phyloP scores from a whole-genome alignment of 2,113 vertebrate species.

The Gambusia holbrooki region DNA sequence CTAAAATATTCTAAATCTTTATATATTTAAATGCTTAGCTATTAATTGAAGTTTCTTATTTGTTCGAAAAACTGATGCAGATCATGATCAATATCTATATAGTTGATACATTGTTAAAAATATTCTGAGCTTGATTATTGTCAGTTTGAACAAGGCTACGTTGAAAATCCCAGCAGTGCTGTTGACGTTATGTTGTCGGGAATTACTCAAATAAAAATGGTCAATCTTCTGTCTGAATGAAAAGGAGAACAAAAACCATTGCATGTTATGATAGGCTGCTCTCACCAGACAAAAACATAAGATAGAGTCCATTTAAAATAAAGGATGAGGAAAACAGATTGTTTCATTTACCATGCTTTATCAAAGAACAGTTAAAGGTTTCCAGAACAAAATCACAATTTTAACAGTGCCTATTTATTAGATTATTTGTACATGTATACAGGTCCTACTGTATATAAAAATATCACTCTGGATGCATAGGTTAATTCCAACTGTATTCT shows the following conservation, averaged over 20 bases:
- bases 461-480: slow-evolving; percentile 92
- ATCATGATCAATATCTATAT: too few relatives aligned
- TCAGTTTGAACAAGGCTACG: too few relatives aligned
- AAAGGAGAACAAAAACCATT: not conserved
- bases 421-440: slow-evolving; percentile 80
- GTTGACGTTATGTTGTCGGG: not conserved
- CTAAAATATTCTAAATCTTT: too few relatives aligned
- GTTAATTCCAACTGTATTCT: slow-evolving; percentile 79
- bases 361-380: slow-evolving; percentile 75
- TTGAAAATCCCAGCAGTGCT: not conserved
- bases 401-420: slow-evolving; percentile 72
- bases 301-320: slow-evolving; percentile 12
- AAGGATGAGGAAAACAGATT: slow-evolving; percentile 8
- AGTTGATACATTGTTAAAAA: too few relatives aligned
- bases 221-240: not conserved
- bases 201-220: not conserved
- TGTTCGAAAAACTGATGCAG: too few relatives aligned
- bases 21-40: too few relatives aligned
- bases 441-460: slow-evolving; percentile 79
- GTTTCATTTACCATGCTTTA: slow-evolving; percentile 75
- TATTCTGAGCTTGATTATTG: too few relatives aligned
- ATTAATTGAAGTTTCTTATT: too few relatives aligned
- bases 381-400: slow-evolving; percentile 68
- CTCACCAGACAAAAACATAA: not conserved
- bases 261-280: not conserved